A percentile compares a stretch with the other conserved stretches of the same genome.
These are phyloP conservation scores for Delia radicum DNA, from an alignment of 1,140 invertebrate genomes.

Conservation along the genomic window DNA sequence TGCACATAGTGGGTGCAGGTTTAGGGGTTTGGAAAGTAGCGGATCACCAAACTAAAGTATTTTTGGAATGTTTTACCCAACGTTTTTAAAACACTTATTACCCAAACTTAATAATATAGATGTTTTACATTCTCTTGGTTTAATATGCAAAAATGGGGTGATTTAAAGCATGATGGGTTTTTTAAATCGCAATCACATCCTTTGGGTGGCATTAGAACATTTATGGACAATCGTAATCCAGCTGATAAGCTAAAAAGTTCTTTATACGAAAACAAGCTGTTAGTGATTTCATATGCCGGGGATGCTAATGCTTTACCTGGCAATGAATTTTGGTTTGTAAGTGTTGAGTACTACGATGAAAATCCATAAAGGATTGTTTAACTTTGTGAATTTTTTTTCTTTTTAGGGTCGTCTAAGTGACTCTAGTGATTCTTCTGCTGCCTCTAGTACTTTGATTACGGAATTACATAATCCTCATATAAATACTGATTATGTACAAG, in stretches of 20 bases:
- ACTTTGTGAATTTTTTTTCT: not conserved
- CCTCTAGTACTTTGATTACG: slow-evolving; percentile 60
- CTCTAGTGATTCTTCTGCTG: slow-evolving; percentile 67
- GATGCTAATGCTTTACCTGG: slow-evolving; percentile 69
- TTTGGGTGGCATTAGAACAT: slow-evolving; percentile 37
- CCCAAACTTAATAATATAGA: slow-evolving; percentile 36
- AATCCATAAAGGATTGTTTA: not conserved
- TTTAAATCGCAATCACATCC: slow-evolving; percentile 35
- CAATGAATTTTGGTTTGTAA: slow-evolving; percentile 62
- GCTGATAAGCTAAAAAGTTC: slow-evolving; percentile 27
- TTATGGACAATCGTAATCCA: slow-evolving; percentile 38
- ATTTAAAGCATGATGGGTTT: slow-evolving; percentile 34
- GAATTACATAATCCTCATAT: slow-evolving; percentile 64
- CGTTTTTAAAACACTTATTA: slow-evolving; percentile 38
- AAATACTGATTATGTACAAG: slow-evolving; percentile 57
- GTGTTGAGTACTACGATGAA: not conserved
- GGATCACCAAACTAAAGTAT: slow-evolving; percentile 37
- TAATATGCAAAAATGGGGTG: slow-evolving; percentile 25
- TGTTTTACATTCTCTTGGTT: slow-evolving; percentile 52
- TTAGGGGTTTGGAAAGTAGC: slow-evolving; percentile 43
- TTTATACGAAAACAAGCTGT: slow-evolving; percentile 42
- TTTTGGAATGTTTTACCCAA: slow-evolving; percentile 44
- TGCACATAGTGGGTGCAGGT: slow-evolving; percentile 48
- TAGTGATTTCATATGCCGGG: slow-evolving; percentile 67
- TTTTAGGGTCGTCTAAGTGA: slow-evolving; percentile 43